Percentiles rank a stretch among this genome's conserved stretches.
These are phyloP conservation scores for Scyliorhinus canicula DNA, from an alignment of 2,797 vertebrate genomes.

Conservation along the genomic window DNA sequence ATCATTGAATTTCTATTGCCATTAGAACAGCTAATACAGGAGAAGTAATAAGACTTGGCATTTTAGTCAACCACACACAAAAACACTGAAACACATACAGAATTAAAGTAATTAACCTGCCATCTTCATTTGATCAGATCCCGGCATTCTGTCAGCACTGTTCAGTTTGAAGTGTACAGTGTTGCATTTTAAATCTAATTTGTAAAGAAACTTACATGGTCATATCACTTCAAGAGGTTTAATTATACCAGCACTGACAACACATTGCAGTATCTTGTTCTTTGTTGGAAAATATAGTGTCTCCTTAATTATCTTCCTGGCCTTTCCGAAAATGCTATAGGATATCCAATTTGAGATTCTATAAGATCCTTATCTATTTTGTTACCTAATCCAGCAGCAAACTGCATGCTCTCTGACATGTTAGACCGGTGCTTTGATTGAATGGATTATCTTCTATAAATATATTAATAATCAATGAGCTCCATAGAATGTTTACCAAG, in stretches of 20 bases:
- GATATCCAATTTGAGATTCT: conserved; percentile 34
- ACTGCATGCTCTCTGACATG: not conserved
- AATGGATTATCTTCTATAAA: conserved; percentile 28
- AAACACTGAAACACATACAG: conserved; percentile 38
- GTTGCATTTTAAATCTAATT: conserved; percentile 36
- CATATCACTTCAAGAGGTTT: conserved; percentile 33
- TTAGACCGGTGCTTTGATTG: not conserved
- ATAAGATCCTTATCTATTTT: conserved; percentile 32
- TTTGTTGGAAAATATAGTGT: conserved; percentile 30
- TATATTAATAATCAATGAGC: conserved; percentile 17
- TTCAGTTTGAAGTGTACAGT: conserved; percentile 34
- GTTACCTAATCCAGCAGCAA: conserved; percentile 27
- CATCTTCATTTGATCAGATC: conserved; percentile 39
- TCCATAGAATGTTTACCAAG: not conserved
- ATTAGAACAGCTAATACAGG: conserved; percentile 35
- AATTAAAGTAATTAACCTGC: conserved; percentile 39
- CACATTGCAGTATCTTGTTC: conserved; percentile 25
- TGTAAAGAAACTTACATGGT: conserved; percentile 30
- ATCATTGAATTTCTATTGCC: conserved; percentile 38
- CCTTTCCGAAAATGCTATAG: conserved; percentile 15
- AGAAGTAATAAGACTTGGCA: conserved; percentile 37
- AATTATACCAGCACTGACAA: conserved; percentile 35
- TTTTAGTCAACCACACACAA: conserved; percentile 38
- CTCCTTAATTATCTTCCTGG: conserved; percentile 36
- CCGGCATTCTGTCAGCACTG: conserved; percentile 34